Base-by-base conservation (phyloP, 2,797 vertebrate genomes). In the Lutjanus campechanus region DNA sequence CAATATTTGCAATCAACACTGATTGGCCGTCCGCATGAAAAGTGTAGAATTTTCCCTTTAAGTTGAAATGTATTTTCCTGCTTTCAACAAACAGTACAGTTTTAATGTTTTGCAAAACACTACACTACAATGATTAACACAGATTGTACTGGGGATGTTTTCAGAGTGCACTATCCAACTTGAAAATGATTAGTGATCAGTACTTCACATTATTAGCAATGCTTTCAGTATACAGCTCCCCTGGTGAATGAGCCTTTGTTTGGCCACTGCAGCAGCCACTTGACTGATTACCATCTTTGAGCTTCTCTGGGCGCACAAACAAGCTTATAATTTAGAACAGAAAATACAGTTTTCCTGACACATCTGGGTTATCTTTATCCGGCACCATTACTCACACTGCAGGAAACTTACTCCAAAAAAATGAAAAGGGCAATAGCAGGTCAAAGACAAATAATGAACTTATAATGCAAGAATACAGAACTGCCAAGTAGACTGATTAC, bases 371-470 rank as follows among this genome's bases (percentile, higher is more conserved):
- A 67, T 79, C 36, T 60, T 63, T 64, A 66, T 79, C 47, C 67
- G 58, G n/a, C 22, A 74, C 54, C 19, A 62, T 68, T 68, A 72
- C 20, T 73, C 49, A 72, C 50, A 51, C 47, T 19, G 43, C 40
- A 62, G 60, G 44, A 76, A 65, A 68, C 13, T 11, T 49, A 44
- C 20, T 36, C 54, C 19, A 11, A 60, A 67, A n/a, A 68, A 60
- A 49, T 69, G 11, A 60, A 75, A 53, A 71, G 77, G 53, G 50
- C 54, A 76, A 76, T 5, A 68, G 46, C 54, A 71, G 41, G 72
- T 65, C 61, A 81, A 53, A 75, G n/a, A 80, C 58, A 60, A 79
- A 76, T 81, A 1, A 71, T 72, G 4, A 81, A 76, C 43, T 51
- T 71, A 68, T 73, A 54, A 79, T 69, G 49, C 60, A 72, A 76